These are phyloP conservation scores for Liolophura sinensis DNA, from an alignment of 1,140 invertebrate genomes.

Conservation along the genomic window DNA sequence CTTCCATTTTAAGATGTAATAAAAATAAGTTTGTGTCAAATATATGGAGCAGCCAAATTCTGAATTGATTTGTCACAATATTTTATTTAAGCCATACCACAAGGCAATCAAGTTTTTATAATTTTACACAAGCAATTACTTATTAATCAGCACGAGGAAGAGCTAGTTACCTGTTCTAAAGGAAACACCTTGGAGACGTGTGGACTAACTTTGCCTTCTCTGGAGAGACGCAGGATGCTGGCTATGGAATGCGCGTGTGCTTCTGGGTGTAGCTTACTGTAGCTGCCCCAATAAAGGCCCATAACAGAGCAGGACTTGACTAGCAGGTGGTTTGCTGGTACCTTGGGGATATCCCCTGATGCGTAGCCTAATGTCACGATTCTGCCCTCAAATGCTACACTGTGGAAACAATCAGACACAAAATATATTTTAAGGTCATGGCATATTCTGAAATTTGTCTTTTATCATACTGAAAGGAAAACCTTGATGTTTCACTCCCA, in stretches of 20 bases:
- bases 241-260: slow-evolving; percentile 26
- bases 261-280: slow-evolving; percentile 13
- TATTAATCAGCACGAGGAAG: background rate
- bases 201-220: slow-evolving; percentile 20
- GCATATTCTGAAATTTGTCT: background rate
- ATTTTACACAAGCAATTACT: background rate
- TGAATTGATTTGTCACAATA: background rate
- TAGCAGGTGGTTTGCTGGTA: slow-evolving; percentile 35
- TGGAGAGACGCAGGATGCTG: slow-evolving; percentile 14
- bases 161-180: slow-evolving; percentile 29
- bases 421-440: background rate
- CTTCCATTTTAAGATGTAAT: background rate
- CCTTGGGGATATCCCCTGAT: slow-evolving; percentile 33
- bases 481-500: background rate
- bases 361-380: slow-evolving; percentile 36
- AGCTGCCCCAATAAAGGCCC: slow-evolving; percentile 37
- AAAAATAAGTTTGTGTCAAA: background rate
- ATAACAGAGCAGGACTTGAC: slow-evolving; percentile 32
- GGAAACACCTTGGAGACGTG: slow-evolving; percentile 28
- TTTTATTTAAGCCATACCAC: background rate
- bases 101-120: background rate
- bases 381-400: slow-evolving; percentile 34
- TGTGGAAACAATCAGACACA: slow-evolving; percentile 10
- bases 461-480: background rate
- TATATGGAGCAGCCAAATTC: background rate